These are phyloP conservation scores for Peucedramus taeniatus DNA, from an alignment of 2,113 vertebrate genomes.

Conservation along the genomic window DNA sequence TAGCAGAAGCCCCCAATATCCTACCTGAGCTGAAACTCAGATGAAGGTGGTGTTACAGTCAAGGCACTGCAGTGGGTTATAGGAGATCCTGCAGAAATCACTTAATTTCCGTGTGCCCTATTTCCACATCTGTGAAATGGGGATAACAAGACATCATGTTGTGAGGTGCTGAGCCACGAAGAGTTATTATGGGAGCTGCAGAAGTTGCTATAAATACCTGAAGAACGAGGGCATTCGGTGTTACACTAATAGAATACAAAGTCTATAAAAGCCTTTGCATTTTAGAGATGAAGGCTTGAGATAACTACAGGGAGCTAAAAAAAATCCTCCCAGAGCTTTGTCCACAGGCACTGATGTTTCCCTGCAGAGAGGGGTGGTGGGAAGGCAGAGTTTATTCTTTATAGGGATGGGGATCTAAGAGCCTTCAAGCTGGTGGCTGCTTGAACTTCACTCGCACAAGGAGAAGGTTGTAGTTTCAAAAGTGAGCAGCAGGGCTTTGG, in stretches of 20 bases:
- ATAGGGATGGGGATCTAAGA: background rate
- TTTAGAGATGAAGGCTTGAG: constrained; percentile 1
- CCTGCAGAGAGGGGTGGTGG: background rate
- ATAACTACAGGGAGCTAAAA: background rate
- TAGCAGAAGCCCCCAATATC: background rate
- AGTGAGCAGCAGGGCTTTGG: background rate
- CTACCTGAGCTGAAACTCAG: background rate
- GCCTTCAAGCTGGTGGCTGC: background rate
- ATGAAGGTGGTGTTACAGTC: background rate
- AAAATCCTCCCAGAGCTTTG: background rate
- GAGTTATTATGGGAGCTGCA: constrained; percentile 51
- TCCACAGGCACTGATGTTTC: background rate
- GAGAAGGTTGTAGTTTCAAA: background rate
- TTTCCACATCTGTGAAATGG: constrained; percentile 47
- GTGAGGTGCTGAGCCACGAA: constrained; percentile 18
- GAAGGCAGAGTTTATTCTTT: background rate
- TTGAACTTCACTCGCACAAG: background rate
- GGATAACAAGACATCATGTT: constrained; percentile 19
- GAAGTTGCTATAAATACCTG: constrained; percentile 55
- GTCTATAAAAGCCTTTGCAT: background rate
- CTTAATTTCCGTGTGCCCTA: background rate
- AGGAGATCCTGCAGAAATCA: background rate
- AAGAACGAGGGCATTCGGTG: constrained; percentile 22
- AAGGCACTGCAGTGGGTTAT: background rate
- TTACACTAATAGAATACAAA: constrained; percentile 29